Evolutionary conservation across 2,888 invertebrate genomes (phyloP).

Genomic region (Polyploca ridens): DNA sequence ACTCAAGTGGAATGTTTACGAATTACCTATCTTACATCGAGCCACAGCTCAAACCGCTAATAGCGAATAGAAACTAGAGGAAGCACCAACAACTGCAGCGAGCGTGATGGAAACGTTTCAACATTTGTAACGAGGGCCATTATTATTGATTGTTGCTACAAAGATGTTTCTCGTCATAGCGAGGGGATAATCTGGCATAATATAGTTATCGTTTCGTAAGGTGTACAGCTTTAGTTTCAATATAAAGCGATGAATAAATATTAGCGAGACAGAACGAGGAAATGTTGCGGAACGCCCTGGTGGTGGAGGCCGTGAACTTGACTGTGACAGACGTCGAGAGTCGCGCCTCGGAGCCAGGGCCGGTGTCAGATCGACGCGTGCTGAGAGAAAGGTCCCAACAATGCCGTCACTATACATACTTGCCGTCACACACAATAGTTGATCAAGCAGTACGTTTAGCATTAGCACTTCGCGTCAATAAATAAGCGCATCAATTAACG

Average conservation of each 20-base stretch:
- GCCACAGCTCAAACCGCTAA: constrained; percentile 56
- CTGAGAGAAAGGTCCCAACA: constrained; percentile 44
- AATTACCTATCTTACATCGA: constrained; percentile 56
- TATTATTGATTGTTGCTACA: constrained; percentile 14
- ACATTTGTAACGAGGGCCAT: constrained; percentile 35
- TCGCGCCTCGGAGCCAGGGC: constrained; percentile 40
- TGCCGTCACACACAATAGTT: background rate
- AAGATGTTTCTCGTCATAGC: background rate
- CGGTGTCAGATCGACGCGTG: constrained; percentile 37
- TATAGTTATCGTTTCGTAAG: constrained; percentile 18
- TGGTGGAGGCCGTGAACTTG: constrained; percentile 72
- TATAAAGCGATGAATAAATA: constrained; percentile 45
- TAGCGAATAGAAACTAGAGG: constrained; percentile 46
- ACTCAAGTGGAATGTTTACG: constrained; percentile 61
- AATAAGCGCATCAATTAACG: background rate
- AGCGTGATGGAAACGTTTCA: constrained; percentile 37
- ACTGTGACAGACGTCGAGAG: constrained; percentile 64
- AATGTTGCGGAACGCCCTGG: constrained; percentile 52
- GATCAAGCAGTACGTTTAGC: background rate
- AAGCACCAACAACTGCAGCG: constrained; percentile 29
- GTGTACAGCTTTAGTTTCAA: constrained; percentile 33
- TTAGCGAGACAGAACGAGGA: constrained; percentile 55
- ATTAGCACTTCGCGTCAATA: background rate
- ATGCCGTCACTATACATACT: constrained; percentile 12
- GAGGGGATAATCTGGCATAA: background rate